Percentiles rank a stretch among this genome's conserved stretches.
phyloP scores from a whole-genome alignment of 2,113 vertebrate species.

The Donacobius atricapilla region DNA sequence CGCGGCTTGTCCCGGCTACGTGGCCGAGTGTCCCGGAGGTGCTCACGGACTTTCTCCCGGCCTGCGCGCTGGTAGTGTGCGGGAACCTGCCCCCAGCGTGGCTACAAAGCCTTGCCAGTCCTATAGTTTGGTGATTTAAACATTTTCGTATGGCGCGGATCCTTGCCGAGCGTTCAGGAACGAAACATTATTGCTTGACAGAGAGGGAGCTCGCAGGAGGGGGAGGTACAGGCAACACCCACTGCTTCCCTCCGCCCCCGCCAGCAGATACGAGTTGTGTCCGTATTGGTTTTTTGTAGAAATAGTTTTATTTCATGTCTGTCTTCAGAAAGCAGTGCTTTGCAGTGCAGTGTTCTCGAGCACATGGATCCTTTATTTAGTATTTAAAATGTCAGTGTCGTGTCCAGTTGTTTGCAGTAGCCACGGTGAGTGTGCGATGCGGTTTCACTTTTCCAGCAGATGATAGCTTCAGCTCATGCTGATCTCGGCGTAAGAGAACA shows the following conservation, averaged over 20 bases:
- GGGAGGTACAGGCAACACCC: background rate
- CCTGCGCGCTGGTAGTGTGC: background rate
- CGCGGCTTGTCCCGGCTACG: background rate
- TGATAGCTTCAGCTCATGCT: background rate
- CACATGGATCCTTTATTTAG: background rate
- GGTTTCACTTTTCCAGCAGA: background rate
- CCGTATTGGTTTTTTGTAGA: background rate
- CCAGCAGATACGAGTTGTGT: background rate
- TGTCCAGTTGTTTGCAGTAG: background rate
- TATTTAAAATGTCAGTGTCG: background rate
- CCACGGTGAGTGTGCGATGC: no score
- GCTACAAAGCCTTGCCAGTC: background rate
- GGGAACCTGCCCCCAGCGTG: background rate
- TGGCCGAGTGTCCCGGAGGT: background rate
- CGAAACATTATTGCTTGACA: background rate
- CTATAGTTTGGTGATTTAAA: rapidly evolving
- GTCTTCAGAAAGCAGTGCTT: background rate
- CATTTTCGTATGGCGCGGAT: rapidly evolving
- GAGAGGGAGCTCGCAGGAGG: background rate
- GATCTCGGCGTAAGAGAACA: background rate
- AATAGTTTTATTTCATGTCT: background rate
- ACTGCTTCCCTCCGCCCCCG: background rate
- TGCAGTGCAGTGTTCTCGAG: rapidly evolving
- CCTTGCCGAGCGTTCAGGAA: background rate
- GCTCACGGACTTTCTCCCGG: background rate